A percentile compares a stretch with the other conserved stretches of the same genome.
These are phyloP conservation scores for Caenorhabditis auriculariae DNA, from an alignment of 2,888 invertebrate genomes.

Conservation along the genomic window DNA sequence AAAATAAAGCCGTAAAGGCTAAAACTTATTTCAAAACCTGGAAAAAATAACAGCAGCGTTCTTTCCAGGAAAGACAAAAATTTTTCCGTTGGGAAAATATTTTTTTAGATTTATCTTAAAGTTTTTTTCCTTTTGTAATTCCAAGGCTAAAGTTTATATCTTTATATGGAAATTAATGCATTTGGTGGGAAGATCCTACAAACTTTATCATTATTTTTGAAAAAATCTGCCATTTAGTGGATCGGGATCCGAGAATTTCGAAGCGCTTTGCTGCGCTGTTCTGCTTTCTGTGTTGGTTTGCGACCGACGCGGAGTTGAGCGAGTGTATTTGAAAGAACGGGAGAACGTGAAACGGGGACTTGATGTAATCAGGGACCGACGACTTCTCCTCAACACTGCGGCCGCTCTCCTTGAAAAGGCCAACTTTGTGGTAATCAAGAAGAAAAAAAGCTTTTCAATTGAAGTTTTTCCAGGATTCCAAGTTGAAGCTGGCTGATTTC, in stretches of 20 bases:
- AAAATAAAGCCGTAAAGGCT: too few species aligned
- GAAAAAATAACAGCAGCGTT: too few species aligned
- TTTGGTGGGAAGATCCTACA: neutral
- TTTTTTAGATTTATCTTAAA: too few species aligned
- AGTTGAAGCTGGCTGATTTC: constrained; percentile 46
- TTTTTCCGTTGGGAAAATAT: too few species aligned
- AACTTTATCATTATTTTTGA: neutral
- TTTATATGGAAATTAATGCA: neutral
- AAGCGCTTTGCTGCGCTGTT: constrained; percentile 50
- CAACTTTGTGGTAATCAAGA: constrained; percentile 16
- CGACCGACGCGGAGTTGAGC: constrained; percentile 38
- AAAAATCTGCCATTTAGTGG: constrained; percentile 3
- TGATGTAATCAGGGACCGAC: constrained; percentile 38
- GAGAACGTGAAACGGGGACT: constrained; percentile 39
- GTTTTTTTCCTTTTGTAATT: too few species aligned
- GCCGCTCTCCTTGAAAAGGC: constrained; percentile 34
- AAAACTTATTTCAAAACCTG: too few species aligned
- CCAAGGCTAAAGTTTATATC: neutral
- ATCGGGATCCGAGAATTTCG: constrained; percentile 46
- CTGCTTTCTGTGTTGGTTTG: constrained; percentile 51
- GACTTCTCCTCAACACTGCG: constrained; percentile 43
- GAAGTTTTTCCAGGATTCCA: constrained; percentile 1
- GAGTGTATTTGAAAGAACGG: constrained; percentile 32
- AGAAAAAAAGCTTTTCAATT: neutral
- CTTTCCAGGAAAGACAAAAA: too few species aligned